Percentiles rank a stretch among this genome's conserved stretches.
Conservation (phyloP, 2,113 vertebrate species). For the Brevimyrus niger region DNA sequence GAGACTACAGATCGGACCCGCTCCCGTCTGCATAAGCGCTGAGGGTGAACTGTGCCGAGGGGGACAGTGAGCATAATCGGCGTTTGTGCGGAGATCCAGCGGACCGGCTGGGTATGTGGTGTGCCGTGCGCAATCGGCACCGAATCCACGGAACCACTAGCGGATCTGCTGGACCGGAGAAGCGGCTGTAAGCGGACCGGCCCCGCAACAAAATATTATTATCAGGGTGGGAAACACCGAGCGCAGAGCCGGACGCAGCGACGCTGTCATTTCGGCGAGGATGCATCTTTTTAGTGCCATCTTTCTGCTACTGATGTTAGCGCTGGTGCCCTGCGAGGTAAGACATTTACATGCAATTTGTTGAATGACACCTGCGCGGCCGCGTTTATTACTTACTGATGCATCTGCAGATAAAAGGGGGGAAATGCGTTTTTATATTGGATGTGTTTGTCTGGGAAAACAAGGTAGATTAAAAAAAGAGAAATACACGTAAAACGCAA, state of each 20-base stretch:
- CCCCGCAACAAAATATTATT: slow-evolving; percentile 28
- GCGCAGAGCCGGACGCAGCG: slow-evolving; percentile 38
- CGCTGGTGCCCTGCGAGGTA: slow-evolving; percentile 57
- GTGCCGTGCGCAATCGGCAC: slow-evolving; percentile 52
- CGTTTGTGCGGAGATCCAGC: slow-evolving; percentile 38
- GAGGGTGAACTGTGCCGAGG: slow-evolving; percentile 32
- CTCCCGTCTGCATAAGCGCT: slow-evolving; percentile 24
- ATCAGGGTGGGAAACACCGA: slow-evolving; percentile 22
- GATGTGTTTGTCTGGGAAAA: neutral
- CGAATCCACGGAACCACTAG: slow-evolving; percentile 46
- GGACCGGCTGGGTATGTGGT: slow-evolving; percentile 58
- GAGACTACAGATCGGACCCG: slow-evolving; percentile 22
- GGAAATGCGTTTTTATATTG: neutral
- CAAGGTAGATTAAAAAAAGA: neutral
- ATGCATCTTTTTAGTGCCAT: slow-evolving; percentile 74
- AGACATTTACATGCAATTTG: slow-evolving; percentile 28
- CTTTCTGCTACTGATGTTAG: slow-evolving; percentile 70
- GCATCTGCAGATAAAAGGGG: neutral
- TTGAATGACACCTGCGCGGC: neutral
- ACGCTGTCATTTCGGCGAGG: slow-evolving; percentile 54
- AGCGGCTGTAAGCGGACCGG: slow-evolving; percentile 43
- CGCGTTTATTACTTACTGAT: neutral
- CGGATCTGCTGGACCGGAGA: slow-evolving; percentile 24
- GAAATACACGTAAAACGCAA: neutral
- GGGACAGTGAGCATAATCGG: slow-evolving; percentile 43